These are phyloP conservation scores for Sylvietta virens DNA, from an alignment of 2,113 vertebrate genomes.

Conservation along the genomic window DNA sequence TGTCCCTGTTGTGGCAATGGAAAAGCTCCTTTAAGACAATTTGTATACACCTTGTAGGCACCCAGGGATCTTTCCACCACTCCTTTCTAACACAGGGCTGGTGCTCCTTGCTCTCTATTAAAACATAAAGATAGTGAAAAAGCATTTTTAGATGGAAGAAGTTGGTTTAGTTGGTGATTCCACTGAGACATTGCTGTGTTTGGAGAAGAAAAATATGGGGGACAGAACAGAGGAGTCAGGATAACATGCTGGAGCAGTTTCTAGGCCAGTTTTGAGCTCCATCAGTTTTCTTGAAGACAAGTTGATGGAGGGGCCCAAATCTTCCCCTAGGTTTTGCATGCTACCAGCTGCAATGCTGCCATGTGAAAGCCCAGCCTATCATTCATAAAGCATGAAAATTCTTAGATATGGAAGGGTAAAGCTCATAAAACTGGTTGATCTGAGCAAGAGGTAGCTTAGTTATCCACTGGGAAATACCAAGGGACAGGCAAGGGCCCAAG, in stretches of 20 bases:
- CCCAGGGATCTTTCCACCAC: background rate
- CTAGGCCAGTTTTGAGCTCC: background rate
- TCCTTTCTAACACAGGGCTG: background rate
- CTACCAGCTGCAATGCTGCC: background rate
- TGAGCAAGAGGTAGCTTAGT: background rate
- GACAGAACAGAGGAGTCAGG: background rate
- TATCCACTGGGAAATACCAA: background rate
- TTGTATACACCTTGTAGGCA: background rate
- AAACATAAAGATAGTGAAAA: background rate
- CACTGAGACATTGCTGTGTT: background rate
- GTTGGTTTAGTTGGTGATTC: background rate
- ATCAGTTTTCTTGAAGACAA: background rate
- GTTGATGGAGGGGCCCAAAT: background rate
- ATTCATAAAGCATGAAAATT: background rate
- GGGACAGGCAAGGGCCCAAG: background rate
- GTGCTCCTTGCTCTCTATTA: background rate
- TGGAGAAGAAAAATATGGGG: background rate
- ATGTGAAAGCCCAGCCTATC: background rate
- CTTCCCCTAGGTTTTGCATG: background rate
- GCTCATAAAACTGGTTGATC: background rate
- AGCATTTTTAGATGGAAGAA: background rate
- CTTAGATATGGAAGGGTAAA: background rate
- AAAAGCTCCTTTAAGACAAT: background rate
- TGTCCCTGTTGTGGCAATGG: background rate
- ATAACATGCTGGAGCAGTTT: background rate